Conservation (phyloP, 2,113 vertebrate genomes). For the Ictalurus punctatus region DNA sequence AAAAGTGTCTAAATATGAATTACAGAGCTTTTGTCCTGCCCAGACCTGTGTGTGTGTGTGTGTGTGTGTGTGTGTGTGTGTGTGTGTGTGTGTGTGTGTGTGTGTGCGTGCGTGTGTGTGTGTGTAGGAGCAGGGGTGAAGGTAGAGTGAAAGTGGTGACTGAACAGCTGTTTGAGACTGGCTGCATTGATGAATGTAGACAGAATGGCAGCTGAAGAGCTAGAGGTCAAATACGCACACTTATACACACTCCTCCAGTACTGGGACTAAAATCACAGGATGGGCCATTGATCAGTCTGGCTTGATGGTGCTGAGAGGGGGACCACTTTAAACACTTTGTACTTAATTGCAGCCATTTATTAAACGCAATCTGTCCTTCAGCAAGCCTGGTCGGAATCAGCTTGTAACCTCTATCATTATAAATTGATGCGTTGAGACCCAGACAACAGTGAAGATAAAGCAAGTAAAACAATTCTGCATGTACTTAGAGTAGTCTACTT, state of each 20-base stretch:
- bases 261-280: conserved; percentile 16
- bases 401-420: background rate
- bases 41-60: conserved; percentile 6
- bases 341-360: conserved; percentile 56
- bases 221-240: conserved; percentile 12
- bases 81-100: conserved; percentile 17
- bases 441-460: background rate
- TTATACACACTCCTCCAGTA: background rate
- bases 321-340: conserved; percentile 43
- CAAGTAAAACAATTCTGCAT: background rate
- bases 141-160: conserved; percentile 15
- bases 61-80: conserved; percentile 4
- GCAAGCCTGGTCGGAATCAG: conserved; percentile 6
- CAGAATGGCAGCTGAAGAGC: conserved; percentile 19
- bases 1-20: background rate
- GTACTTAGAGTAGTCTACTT: no score
- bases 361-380: conserved; percentile 41
- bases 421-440: background rate
- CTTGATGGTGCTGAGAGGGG: conserved; percentile 20
- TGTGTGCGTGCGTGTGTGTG: conserved; percentile 35
- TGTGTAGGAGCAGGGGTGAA: background rate
- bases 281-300: conserved; percentile 54
- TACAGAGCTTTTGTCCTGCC: background rate
- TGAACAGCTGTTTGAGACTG: conserved; percentile 45
- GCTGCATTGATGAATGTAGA: conserved; percentile 16